Base-by-base conservation (phyloP, 2,113 vertebrate genomes). In the Lichenostomus cassidix region DNA sequence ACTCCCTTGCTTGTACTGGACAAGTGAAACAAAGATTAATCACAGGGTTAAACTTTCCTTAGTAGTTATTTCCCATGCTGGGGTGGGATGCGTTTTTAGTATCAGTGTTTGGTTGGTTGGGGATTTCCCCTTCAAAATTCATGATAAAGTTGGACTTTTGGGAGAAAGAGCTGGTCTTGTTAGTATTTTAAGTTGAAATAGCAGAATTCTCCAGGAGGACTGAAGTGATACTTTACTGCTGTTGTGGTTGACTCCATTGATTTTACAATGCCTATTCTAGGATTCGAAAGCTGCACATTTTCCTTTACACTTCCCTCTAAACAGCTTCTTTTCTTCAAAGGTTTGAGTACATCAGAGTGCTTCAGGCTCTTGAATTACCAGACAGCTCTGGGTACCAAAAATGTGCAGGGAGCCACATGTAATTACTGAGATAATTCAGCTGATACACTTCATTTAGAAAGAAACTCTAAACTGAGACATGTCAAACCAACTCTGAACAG, bases 401-500 rank as follows among this genome's bases (percentile, higher is more conserved):
- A 23, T 7, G 2, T 15, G 56, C 21, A 15, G 21, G 62, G 44
- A 73, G 16, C n/a, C 5, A 6, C 0, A 0, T 10, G 58, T 19
- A 29, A 22, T 25, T 86, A 16, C 37, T 59, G 39, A 39, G 63
- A 53, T n/a, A n/a, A 28, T 31, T 76, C 28, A 47, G 25, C 58
- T 58, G 39, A 44, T 27, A 16, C 13, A 2, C 33, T 68, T 67
- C 7, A 21, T 24, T 31, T 37, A 41, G 46, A 42, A 80, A 63
- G 35, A 39, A 71, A 29, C 42, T 56, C 25, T n/a, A 5, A 52
- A 44, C 0, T 33, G 52, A 47, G 78, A 42, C 29, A 42, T 70
- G 55, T 58, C 33, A 20, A 27, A 74, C 33, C 60, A 62, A 62
- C 50, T 88, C 27, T 22, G 52, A 74, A 21, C 20, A 74, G 50